Percentiles rank a stretch among this genome's conserved stretches.
These are phyloP conservation scores for Pocota personata DNA, from an alignment of 2,888 invertebrate species.

Conservation along the genomic window DNA sequence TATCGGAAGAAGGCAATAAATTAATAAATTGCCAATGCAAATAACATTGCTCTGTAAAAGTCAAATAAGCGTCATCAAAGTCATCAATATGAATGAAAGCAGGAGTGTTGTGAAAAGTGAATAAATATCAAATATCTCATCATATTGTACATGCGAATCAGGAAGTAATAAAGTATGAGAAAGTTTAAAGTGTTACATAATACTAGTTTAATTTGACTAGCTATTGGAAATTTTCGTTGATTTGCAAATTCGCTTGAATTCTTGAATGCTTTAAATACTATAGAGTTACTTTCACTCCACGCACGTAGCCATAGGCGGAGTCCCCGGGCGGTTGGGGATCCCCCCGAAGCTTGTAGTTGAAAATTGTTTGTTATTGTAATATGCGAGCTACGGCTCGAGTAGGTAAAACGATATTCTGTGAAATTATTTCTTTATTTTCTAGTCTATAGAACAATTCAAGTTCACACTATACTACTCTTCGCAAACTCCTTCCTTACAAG, in stretches of 20 bases:
- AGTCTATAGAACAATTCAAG: too few relatives aligned
- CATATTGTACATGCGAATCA: neutral
- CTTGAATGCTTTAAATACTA: neutral
- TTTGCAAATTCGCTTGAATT: neutral
- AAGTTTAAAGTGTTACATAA: neutral
- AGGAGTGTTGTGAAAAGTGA: neutral
- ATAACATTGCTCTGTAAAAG: neutral
- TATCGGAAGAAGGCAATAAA: neutral
- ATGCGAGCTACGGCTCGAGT: too few relatives aligned
- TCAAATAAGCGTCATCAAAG: neutral
- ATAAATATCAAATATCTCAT: neutral
- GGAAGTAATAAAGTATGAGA: neutral
- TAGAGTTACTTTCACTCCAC: neutral
- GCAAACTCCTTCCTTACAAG: too few relatives aligned
- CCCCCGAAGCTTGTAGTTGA: too few relatives aligned
- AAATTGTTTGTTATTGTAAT: too few relatives aligned
- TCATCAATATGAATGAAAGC: neutral
- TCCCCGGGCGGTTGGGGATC: too few relatives aligned
- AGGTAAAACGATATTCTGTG: too few relatives aligned
- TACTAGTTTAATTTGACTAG: neutral
- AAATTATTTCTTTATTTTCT: too few relatives aligned
- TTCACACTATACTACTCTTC: too few relatives aligned
- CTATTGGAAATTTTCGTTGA: neutral
- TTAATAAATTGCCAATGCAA: neutral
- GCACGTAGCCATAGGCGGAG: too few relatives aligned